These are phyloP conservation scores for Caenorhabditis parvicauda DNA, from an alignment of 2,888 invertebrate species.

Conservation along the genomic window DNA sequence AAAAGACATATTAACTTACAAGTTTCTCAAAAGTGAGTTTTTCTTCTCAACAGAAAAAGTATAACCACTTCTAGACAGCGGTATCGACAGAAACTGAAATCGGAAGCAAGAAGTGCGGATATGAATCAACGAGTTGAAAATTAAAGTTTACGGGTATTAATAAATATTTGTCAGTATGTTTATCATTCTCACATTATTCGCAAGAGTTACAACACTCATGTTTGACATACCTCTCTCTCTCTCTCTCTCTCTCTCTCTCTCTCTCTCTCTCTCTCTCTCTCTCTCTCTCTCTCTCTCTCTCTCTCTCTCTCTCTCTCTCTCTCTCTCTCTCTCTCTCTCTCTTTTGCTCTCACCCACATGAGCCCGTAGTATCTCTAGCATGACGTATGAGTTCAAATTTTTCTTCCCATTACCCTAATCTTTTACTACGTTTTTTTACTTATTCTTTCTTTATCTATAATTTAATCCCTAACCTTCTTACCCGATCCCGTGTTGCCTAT, in stretches of 20 bases:
- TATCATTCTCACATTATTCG: too few species aligned
- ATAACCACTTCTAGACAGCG: too few species aligned
- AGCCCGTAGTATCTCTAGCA: too few species aligned
- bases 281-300: background rate
- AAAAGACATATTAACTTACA: constrained; percentile 15
- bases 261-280: constrained; percentile 1
- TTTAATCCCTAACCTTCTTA: too few species aligned
- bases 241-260: background rate
- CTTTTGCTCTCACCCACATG: background rate
- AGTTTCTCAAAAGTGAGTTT: constrained; percentile 13
- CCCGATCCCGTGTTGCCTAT: too few species aligned
- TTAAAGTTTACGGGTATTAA: constrained; percentile 1
- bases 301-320: constrained; percentile 1
- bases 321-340: background rate
- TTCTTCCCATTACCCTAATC: too few species aligned
- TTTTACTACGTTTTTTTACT: too few species aligned
- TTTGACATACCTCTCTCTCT: background rate
- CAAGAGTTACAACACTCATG: too few species aligned
- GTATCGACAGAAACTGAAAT: constrained; percentile 3
- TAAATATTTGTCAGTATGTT: background rate
- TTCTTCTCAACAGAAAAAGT: too few species aligned
- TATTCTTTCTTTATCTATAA: too few species aligned
- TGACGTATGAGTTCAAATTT: too few species aligned
- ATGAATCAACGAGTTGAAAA: background rate
- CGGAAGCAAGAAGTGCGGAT: background rate